Base-by-base conservation (phyloP, 1,140 invertebrate species). In the Pseudobourletiella spinata region DNA sequence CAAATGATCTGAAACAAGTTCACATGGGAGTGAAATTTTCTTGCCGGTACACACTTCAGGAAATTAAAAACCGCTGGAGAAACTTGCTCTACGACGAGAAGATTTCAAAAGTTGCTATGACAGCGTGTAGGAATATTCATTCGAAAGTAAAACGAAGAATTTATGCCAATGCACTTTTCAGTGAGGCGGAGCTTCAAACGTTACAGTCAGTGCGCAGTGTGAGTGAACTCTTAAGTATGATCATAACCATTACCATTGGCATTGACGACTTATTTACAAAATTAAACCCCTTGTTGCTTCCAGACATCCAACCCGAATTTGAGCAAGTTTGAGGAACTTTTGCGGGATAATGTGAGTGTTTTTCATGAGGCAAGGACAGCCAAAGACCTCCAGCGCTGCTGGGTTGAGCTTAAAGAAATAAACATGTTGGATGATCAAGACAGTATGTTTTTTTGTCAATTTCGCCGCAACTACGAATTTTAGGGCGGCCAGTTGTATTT, bases 61-160 rank as follows among this genome's bases (percentile, higher is more conserved):
- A 99, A 75, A 83, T 98, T 26, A 90, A 96, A 72, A 89, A 93
- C 62, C 82, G 95, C 59, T 98, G 95, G 95, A 95, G 95, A 79
- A 88, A 91, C 11, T 73, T 99, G 48, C 77, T 98, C 1, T 98
- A 97, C 75, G 92, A 98, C 76, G 85, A 89, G 44, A 83, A 86
- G 43, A 84, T 91, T 35, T 91, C 86, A 14, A 82, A 90, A 67
- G 82, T 95, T 43, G 90, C 93, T 24, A 84, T 95, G 6, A 84
- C 87, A 64, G 90, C 94, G 0, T 95, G 98, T 84, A 82, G 89
- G 35, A 92, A 95, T 78, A 79, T 98, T 46, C 91, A 95, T 79
- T 89, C 91, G 1, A 92, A 97, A 74, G 78, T 92, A 48, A 84
- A 95, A 30, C 82, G 86, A 8, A 83, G 83, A 65, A 84, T 98